Evolutionary conservation across 2,888 invertebrate species (phyloP), one percentile per base, ranked within the genome.

Genomic region (Drosophila multiciliata): DNA sequence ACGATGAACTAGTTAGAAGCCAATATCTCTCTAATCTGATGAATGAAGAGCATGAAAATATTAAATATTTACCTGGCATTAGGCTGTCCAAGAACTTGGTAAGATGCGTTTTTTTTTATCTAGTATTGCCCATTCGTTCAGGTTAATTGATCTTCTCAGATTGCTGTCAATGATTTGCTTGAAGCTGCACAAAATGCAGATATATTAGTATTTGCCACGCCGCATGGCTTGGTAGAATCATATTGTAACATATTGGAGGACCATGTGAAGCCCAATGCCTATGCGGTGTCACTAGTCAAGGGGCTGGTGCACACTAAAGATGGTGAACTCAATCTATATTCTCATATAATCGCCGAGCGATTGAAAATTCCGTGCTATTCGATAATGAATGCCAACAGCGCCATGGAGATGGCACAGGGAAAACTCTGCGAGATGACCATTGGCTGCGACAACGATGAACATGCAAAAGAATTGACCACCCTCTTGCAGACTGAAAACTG

Each of bases 381-480:
- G 2, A 94, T 99, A 71, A 99, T 99, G 99, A 99, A 99, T 60
- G 99, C 99, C 59, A 99, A 99, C 93, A 95, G 99, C 75, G 99
- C 99, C 32, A 96, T 96, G 82, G 99, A 99, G 94, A 98, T 99
- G 66, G 99, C 99, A 0, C 96, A 97, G 50, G 99, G 98, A 91
- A 97, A 98, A 93, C 99, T 99, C 94, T 99, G 99, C 93, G 99
- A 99, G 94, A 98, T 99, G 0, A 99, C 99, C 0, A 98, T 99
- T 88, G 99, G 97, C 20, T 97, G 97, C 91, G 95, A 96, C 75
- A 96, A 97, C 90, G 95, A 95, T 73, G 94, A 94, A 83, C 94
- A 96, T 78, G 98, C 98, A n/a, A 95, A 95, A 15, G 92, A 96
- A 87, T 94, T 99, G 90, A 95, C 97, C 80, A 96, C 97, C 87